Evolutionary conservation across 1,140 invertebrate species (phyloP), one percentile per base, ranked within the genome.

Genomic region (Gonatopus flavifemur): DNA sequence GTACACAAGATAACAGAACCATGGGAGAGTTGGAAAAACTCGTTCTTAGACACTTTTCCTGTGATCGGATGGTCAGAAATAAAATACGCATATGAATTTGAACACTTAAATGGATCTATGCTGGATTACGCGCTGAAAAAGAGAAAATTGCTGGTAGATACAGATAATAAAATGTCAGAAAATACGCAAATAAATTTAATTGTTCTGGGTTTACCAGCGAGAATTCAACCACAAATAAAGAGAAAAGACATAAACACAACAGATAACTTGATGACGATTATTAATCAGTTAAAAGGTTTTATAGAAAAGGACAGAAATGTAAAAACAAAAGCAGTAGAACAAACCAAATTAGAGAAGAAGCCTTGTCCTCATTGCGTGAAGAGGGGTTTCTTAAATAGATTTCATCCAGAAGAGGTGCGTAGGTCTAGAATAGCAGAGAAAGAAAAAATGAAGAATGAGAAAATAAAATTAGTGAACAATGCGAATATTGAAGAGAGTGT

Each of bases 1-100:
- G 25, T 28, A 38, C 43, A 55, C 31, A 36, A 21, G 3, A 32
- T 55, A n/a, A 1, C 47, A 9, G 12, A 41, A 12, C 20, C 46
- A 25, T 55, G 52, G 52, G 37, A 52, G 16, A 10, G 22, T 8
- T 52, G 50, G 50, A 46, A 46, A 25, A 52, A 52, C 28, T 45
- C 50, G 1, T 52, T 52, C 40, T 7, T 52, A 19, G 50, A 52
- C 10, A 52, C 50, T 12, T 52, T 52, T 25, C 16, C 28, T 3
- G 37, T 16, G 28, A 46, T 22, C 30, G 42, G 40, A 4, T 52
- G 50, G 50, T 3, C 19, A n/a, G 43, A 52, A 18, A 41, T 52
- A 31, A 22, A 9, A 6, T 52, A 52, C 25, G 50, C 50, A 30
- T 52, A 52, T 22, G n/a, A 36, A 46, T n/a, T 39, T 52, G 36